Base-by-base conservation (phyloP, 2,113 vertebrate species). In the Rhynchomys soricoides region DNA sequence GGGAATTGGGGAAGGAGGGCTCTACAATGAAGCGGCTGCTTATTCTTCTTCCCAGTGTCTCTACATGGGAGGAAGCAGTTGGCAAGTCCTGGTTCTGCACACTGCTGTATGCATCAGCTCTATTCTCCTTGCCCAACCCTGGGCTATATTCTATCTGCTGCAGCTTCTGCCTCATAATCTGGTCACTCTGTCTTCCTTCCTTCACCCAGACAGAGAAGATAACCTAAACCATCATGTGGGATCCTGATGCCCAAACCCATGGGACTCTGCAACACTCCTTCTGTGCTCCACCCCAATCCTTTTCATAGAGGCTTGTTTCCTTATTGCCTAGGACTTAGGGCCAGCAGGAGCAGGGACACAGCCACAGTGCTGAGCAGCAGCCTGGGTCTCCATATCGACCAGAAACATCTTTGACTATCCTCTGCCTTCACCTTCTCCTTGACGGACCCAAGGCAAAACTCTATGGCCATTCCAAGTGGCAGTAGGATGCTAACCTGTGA, bases 31-130 rank as follows among this genome's bases (percentile, higher is more conserved):
- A 43, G 55, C 11, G 24, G 59, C 4, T 29, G 34, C 55, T 88
- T 19, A 1, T 1, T 29, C 24, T 48, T 37, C n/a, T 31, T 34
- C 59, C 12, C 15, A 1, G 1, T 0, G 0, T 17, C 45, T 79
- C 66, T 31, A 3, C 0, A 10, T 1, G 22, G 78, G 11, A n/a
- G 17, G 29, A 89, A 10, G 87, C 68, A 6, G 71, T 7, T 62
- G 73, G n/a, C 0, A 4, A 45, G 43, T 68, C 22, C 52, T 50
- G 37, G 4, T 48, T 52, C 52, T 29, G 24, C 37, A 12, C 3
- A 26, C 71, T 15, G 17, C 12, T 0, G n/a, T 13, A 0, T 1
- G 26, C 13, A 7, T 71, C 45, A 26, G 22, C 10, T 52, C 82
- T 34, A 26, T 12, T 50, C 70, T 78, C 29, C 0, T 64, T 10